Evolutionary conservation across 2,888 invertebrate genomes (phyloP).

Genomic region (Ochropleura leucogaster): DNA sequence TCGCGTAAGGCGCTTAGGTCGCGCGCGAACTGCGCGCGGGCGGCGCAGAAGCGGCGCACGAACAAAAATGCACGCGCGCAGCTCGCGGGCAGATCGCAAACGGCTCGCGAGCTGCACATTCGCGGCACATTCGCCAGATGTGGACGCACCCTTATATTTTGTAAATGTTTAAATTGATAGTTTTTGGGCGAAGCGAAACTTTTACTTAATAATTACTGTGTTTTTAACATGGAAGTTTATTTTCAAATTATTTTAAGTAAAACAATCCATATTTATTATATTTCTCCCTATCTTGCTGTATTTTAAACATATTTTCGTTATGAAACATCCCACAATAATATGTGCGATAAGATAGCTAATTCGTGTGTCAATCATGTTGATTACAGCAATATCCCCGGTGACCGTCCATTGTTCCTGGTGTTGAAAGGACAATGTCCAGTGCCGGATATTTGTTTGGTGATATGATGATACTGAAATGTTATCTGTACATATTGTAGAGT

Average conservation of each 20-base stretch:
- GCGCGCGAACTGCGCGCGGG: too few species aligned
- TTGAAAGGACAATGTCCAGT: constrained; percentile 19
- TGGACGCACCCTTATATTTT: too few species aligned
- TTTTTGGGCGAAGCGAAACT: neutral
- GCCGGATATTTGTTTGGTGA: constrained; percentile 20
- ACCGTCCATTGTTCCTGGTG: constrained; percentile 36
- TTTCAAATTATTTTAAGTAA: neutral
- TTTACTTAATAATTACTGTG: neutral
- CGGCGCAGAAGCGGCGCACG: too few species aligned
- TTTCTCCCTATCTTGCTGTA: neutral
- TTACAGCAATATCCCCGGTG: constrained; percentile 41
- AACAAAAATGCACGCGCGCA: too few species aligned
- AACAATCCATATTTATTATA: neutral
- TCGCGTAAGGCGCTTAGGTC: too few species aligned
- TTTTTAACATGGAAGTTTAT: neutral
- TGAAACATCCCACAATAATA: neutral
- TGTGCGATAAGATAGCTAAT: constrained; percentile 2
- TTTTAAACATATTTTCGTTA: neutral
- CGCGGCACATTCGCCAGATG: too few species aligned
- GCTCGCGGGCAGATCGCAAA: too few species aligned
- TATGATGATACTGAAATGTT: constrained; percentile 11
- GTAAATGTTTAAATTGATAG: neutral
- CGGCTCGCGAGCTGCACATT: too few species aligned
- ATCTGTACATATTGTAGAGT: constrained; percentile 1
- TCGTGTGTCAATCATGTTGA: constrained; percentile 28